Base-by-base conservation (phyloP, 2,888 invertebrate genomes). In the Volucella inanis region DNA sequence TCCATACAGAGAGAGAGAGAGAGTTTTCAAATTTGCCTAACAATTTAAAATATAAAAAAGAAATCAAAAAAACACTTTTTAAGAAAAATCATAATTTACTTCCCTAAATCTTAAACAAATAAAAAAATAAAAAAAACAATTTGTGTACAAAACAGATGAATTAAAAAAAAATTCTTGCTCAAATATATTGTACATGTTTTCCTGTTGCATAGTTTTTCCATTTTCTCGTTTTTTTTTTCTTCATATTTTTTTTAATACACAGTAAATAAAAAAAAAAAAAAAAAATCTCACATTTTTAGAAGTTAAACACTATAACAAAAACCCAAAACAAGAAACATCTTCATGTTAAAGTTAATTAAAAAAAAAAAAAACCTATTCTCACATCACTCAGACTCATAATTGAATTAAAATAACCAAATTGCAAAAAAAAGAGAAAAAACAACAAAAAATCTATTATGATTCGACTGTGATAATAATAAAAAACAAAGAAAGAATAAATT, bases 391-490 rank as follows among this genome's bases (percentile, higher is more conserved):
- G 83, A 84, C 83, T 87, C 85, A 88, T 76, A 87, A 87, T 87
- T 84, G 74, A 84, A 82, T 62, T 61, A 79, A 74, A 61, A 64
- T 65, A 62, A 71, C 65, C 15, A 71, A 65, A 75, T 59, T 54
- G 67, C 57, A 81, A 67, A 78, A 81, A 74, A 68, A 82, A 84
- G 77, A 50, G 54, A 62, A 59, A 89, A 89, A 90, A 88, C 88
- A 90, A 90, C 90, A 90, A 90, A 88, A 31, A 91, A 91, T 90
- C 91, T 90, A 90, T 90, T 91, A 91, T 91, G 91, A 91, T 91
- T 91, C 92, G 91, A 91, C 91, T 91, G 91, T 91, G 91, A 91
- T 91, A 91, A 90, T 89, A 90, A 90, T 88, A 90, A 88, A 87
- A 87, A 75, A 87, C 77, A 72, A 87, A 84, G 64, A 81, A 81